A percentile compares a stretch with the other conserved stretches of the same genome.
phyloP scores from a whole-genome alignment of 2,888 invertebrate genomes.

The Papilio elwesi region DNA sequence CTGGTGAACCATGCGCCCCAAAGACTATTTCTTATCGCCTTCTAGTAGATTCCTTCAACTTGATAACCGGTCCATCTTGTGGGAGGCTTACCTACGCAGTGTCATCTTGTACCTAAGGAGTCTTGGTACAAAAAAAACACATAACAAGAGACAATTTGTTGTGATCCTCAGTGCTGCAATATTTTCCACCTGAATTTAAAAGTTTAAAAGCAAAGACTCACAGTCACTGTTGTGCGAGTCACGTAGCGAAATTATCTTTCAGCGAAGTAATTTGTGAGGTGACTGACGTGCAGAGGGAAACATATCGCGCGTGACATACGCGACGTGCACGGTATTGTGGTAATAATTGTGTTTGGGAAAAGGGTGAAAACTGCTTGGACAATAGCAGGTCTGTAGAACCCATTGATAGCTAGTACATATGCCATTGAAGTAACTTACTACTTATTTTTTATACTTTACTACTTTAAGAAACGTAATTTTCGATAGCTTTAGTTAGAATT shows the following conservation, averaged over 20 bases:
- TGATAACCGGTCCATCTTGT: too few relatives aligned
- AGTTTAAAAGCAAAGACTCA: conserved; percentile 12
- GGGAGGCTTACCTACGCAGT: too few relatives aligned
- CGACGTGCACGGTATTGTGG: conserved; percentile 33
- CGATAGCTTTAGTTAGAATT: too few relatives aligned
- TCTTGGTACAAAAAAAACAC: too few relatives aligned
- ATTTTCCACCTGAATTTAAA: conserved; percentile 23
- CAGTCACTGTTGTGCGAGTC: conserved; percentile 38
- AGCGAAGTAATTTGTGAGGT: conserved; percentile 41
- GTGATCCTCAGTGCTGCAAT: too few relatives aligned
- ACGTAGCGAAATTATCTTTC: conserved; percentile 44
- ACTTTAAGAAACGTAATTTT: background rate
- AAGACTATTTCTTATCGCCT: too few relatives aligned
- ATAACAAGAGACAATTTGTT: too few relatives aligned
- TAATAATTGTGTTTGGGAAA: conserved; percentile 29
- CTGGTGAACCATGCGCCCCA: too few relatives aligned
- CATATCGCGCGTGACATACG: conserved; percentile 35
- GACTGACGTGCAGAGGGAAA: conserved; percentile 35
- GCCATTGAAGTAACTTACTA: background rate
- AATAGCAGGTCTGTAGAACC: background rate
- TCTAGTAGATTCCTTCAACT: too few relatives aligned
- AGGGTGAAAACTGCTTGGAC: conserved; percentile 25
- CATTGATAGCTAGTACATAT: background rate
- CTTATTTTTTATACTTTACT: too few relatives aligned
- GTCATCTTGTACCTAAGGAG: too few relatives aligned